Conservation (phyloP, 1,140 invertebrate genomes). For the Drosophila parvula region DNA sequence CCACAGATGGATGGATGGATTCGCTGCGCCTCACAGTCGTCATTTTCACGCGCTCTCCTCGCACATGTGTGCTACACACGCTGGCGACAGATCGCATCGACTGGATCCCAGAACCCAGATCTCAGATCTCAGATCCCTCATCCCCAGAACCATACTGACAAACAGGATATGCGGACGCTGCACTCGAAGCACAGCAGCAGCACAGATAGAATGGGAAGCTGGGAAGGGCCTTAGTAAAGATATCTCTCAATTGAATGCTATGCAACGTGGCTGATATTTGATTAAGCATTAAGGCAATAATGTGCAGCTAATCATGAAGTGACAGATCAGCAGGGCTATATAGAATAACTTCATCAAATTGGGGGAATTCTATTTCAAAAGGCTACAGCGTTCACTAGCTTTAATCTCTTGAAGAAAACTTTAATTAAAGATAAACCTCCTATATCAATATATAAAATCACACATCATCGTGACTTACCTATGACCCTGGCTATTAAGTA, state of each 20-base stretch:
- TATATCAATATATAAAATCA: not conserved
- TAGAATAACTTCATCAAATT: not conserved
- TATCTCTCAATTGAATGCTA: constrained; percentile 13
- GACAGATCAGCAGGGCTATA: not conserved
- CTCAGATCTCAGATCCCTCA: not conserved
- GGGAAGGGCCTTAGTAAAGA: constrained; percentile 7
- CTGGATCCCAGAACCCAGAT: constrained; percentile 6
- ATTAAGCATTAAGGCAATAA: constrained; percentile 26
- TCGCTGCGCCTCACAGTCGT: constrained; percentile 39
- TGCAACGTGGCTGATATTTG: constrained; percentile 12
- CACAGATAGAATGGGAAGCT: not conserved
- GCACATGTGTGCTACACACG: constrained; percentile 57
- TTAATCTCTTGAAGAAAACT: not conserved
- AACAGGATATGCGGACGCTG: constrained; percentile 60
- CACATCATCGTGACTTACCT: not conserved
- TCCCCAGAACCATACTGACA: constrained; percentile 1
- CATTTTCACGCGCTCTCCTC: constrained; percentile 57
- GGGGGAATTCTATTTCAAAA: too few relatives aligned
- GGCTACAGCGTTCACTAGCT: too few relatives aligned
- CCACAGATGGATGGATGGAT: constrained; percentile 13
- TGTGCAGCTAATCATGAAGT: constrained; percentile 7
- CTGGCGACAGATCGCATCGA: constrained; percentile 55
- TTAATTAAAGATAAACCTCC: not conserved
- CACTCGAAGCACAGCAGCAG: constrained; percentile 29
- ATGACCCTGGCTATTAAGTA: too few relatives aligned